phyloP scores from a whole-genome alignment of 1,140 invertebrate species.

The Lysiphlebus fabarum region DNA sequence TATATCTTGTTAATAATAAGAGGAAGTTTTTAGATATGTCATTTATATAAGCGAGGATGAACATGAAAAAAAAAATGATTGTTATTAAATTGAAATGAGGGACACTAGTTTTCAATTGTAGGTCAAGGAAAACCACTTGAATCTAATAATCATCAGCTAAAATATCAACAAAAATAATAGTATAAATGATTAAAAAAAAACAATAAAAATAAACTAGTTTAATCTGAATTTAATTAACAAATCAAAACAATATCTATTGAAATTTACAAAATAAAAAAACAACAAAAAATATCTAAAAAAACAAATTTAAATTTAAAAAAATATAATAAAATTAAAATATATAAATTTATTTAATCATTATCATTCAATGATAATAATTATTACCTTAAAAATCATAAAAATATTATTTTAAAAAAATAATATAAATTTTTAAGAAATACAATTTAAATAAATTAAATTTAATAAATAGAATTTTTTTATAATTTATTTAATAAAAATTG shows the following conservation, averaged over 20 bases:
- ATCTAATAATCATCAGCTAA: conserved; percentile 26
- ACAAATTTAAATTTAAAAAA: no score
- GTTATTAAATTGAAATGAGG: conserved; percentile 17
- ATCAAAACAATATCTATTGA: no score
- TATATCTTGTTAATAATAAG: no score
- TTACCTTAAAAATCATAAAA: neutral
- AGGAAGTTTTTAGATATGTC: neutral
- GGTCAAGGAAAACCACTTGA: conserved; percentile 32
- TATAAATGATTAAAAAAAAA: conserved; percentile 7
- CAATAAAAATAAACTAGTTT: conserved; percentile 27
- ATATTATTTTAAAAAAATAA: conserved; percentile 2
- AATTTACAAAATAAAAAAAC: no score
- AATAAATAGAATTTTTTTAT: neutral
- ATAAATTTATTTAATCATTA: no score
- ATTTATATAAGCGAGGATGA: neutral
- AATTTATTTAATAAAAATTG: neutral
- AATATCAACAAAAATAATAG: no score
- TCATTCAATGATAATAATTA: neutral
- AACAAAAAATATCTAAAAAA: no score
- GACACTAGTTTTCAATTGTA: conserved; percentile 29
- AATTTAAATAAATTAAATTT: no score
- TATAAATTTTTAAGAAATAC: neutral
- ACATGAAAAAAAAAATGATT: conserved; percentile 20
- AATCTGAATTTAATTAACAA: conserved; percentile 27
- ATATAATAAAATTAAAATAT: no score